Conservation (phyloP, 1,140 invertebrate genomes). For the Caenorhabditis briggsae region DNA sequence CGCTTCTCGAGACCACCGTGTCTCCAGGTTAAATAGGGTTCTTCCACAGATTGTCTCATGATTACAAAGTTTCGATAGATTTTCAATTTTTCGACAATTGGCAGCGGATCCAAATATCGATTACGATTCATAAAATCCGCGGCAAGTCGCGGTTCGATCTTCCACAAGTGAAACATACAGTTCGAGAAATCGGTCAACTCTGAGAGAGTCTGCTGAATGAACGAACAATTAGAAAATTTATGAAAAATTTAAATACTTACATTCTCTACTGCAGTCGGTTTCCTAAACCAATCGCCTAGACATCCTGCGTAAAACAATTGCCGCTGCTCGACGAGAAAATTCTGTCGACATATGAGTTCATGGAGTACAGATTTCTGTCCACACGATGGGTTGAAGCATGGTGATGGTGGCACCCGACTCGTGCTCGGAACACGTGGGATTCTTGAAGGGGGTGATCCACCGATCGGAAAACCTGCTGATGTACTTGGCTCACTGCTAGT, state of each 20-base stretch:
- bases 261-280: slow-evolving; percentile 40
- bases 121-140: slow-evolving; percentile 62
- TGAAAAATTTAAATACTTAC: neutral
- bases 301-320: slow-evolving; percentile 51
- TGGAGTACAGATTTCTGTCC: slow-evolving; percentile 33
- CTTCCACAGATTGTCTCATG: slow-evolving; percentile 66
- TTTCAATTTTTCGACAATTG: slow-evolving; percentile 47
- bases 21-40: slow-evolving; percentile 67
- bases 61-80: slow-evolving; percentile 65
- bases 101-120: slow-evolving; percentile 11
- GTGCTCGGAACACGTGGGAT: slow-evolving; percentile 2
- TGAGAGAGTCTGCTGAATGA: slow-evolving; percentile 56
- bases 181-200: slow-evolving; percentile 67
- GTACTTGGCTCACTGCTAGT: neutral
- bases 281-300: slow-evolving; percentile 54
- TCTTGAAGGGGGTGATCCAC: neutral
- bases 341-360: slow-evolving; percentile 37
- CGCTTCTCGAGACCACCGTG: slow-evolving; percentile 67
- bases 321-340: slow-evolving; percentile 21
- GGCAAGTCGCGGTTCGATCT: slow-evolving; percentile 64
- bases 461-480: neutral
- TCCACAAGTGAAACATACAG: slow-evolving; percentile 67
- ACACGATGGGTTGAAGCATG: slow-evolving; percentile 22
- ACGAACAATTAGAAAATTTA: neutral
- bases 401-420: neutral